Evolutionary conservation across 2,113 vertebrate genomes (phyloP).

Genomic region (Oceanodroma tethys): DNA sequence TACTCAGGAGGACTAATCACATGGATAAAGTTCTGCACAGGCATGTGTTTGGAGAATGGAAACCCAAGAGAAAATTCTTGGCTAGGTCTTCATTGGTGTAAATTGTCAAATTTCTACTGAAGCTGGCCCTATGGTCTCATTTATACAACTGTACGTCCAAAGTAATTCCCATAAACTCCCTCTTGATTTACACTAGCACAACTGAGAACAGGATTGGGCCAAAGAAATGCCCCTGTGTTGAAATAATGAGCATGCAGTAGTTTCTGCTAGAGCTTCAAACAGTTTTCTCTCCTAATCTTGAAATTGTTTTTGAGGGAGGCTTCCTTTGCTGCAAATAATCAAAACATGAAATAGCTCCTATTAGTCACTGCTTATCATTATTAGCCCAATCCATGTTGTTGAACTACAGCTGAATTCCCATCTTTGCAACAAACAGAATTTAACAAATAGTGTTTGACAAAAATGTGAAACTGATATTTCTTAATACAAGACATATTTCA

Average conservation of each 20-base stretch:
- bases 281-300: conserved; percentile 27
- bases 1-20: not conserved
- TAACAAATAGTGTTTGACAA: conserved; percentile 71
- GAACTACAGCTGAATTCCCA: conserved; percentile 51
- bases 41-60: not conserved
- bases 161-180: conserved; percentile 51
- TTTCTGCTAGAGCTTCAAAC: conserved; percentile 37
- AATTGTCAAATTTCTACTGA: conserved; percentile 31
- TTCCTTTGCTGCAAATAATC: conserved; percentile 23
- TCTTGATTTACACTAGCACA: conserved; percentile 36
- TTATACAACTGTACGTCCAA: conserved; percentile 30
- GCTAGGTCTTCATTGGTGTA: conserved; percentile 23
- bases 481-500: conserved; percentile 70
- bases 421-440: conserved; percentile 59
- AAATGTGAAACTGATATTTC: conserved; percentile 70
- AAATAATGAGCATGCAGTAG: conserved; percentile 17
- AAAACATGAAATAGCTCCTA: not conserved
- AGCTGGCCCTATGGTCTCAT: conserved; percentile 43
- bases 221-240: conserved; percentile 27
- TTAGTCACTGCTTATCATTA: conserved; percentile 37
- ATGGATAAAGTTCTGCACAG: not conserved
- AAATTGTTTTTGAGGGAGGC: conserved; percentile 35
- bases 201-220: not conserved
- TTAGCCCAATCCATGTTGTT: not conserved
- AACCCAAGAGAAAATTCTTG: conserved; percentile 36